Evolutionary conservation across 2,113 vertebrate species (phyloP).

Genomic region (Picathartes gymnocephalus): DNA sequence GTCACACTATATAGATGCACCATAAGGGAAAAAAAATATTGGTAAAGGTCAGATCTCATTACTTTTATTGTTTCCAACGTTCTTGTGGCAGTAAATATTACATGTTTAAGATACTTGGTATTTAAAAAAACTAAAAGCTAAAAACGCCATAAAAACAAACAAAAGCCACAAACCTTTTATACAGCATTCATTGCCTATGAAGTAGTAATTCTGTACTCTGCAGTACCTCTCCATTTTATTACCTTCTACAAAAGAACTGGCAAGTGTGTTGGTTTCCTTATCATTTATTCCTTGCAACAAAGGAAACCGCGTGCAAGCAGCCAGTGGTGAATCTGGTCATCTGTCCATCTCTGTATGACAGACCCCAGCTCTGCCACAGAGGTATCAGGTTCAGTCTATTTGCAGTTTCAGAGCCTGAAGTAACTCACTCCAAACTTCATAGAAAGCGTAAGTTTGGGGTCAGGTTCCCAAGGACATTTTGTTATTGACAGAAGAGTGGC

Average conservation of each 20-base stretch:
- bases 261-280: background rate
- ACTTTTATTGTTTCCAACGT: background rate
- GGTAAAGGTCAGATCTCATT: background rate
- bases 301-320: background rate
- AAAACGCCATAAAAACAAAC: background rate
- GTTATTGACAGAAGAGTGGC: background rate
- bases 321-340: background rate
- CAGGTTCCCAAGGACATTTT: background rate
- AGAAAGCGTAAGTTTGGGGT: background rate
- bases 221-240: background rate
- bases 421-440: background rate
- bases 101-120: background rate
- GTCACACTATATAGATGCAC: background rate
- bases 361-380: background rate
- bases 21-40: accelerated
- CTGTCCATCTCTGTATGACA: background rate
- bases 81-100: background rate
- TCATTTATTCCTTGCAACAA: background rate
- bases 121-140: background rate
- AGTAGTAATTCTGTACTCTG: background rate
- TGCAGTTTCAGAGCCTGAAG: background rate
- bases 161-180: background rate
- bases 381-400: background rate
- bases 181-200: background rate
- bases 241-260: background rate